Evolutionary conservation across 2,113 vertebrate species (phyloP).

Genomic region (Spermophilus dauricus): DNA sequence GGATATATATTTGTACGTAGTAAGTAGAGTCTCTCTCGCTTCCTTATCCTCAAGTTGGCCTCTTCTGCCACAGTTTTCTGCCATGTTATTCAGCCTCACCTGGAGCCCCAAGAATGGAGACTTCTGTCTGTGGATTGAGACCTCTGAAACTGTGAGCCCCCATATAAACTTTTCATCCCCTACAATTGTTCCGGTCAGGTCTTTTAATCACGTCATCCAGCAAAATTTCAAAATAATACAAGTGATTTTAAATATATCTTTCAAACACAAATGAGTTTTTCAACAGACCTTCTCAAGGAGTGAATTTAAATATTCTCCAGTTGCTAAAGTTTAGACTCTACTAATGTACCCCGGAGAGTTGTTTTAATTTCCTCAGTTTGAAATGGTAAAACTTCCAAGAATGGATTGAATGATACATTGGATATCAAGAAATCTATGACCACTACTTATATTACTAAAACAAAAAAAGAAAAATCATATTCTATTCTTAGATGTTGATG

Average conservation of each 20-base stretch:
- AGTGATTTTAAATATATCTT: conserved; percentile 10
- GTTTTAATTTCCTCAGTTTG: not conserved
- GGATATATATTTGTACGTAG: too few relatives aligned
- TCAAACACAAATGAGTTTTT: not conserved
- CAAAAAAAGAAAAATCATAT: conserved; percentile 3
- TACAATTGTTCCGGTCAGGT: too few relatives aligned
- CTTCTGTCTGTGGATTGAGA: too few relatives aligned
- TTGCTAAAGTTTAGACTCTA: not conserved
- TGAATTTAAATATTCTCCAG: not conserved
- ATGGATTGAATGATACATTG: not conserved
- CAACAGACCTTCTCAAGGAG: not conserved
- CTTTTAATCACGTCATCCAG: not conserved
- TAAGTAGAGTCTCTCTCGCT: too few relatives aligned
- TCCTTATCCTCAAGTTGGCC: too few relatives aligned
- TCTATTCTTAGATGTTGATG: not conserved
- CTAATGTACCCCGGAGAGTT: not conserved
- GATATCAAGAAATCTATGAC: not conserved
- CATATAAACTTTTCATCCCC: too few relatives aligned
- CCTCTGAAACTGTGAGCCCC: too few relatives aligned
- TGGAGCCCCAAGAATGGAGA: too few relatives aligned
- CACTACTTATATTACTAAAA: conserved; percentile 7
- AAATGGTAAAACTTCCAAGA: conserved; percentile 26
- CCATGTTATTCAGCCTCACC: too few relatives aligned
- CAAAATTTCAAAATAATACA: conserved; percentile 44
- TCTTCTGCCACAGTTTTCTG: too few relatives aligned